A percentile compares a stretch with the other conserved stretches of the same genome.
Conservation (phyloP, 1,140 invertebrate genomes). For the Apolygus lucorum region DNA sequence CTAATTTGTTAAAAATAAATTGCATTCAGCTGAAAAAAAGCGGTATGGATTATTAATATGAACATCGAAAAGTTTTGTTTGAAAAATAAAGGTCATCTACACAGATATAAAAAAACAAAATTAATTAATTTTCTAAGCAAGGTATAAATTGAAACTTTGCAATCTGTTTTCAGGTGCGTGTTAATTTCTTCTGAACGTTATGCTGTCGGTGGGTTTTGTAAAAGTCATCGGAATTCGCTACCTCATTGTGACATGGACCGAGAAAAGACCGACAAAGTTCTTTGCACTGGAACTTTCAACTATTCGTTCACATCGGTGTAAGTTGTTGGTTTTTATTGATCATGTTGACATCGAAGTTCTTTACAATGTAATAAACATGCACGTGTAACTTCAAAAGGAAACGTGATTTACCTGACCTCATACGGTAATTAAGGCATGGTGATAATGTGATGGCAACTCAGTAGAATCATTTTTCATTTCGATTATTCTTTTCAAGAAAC, state of each 20-base stretch:
- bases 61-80: too few species aligned
- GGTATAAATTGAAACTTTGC: too few species aligned
- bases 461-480: neutral
- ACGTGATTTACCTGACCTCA: neutral
- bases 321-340: neutral
- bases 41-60: too few species aligned
- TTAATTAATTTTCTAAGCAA: too few species aligned
- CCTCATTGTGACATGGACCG: neutral
- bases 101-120: too few species aligned
- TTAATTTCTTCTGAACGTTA: too few species aligned
- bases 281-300: conserved; percentile 16
- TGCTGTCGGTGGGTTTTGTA: conserved; percentile 20
- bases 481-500: neutral
- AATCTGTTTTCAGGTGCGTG: too few species aligned
- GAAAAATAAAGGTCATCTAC: too few species aligned
- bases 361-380: neutral
- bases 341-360: too few species aligned
- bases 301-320: neutral
- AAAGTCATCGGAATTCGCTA: neutral
- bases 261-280: conserved; percentile 18
- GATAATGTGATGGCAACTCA: neutral
- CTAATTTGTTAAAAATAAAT: too few species aligned
- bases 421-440: neutral
- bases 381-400: neutral
- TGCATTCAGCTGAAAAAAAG: too few species aligned